A percentile compares a stretch with the other conserved stretches of the same genome.
Evolutionary conservation across 1,140 invertebrate genomes (phyloP).

Genomic region (Anthonomus grandis): DNA sequence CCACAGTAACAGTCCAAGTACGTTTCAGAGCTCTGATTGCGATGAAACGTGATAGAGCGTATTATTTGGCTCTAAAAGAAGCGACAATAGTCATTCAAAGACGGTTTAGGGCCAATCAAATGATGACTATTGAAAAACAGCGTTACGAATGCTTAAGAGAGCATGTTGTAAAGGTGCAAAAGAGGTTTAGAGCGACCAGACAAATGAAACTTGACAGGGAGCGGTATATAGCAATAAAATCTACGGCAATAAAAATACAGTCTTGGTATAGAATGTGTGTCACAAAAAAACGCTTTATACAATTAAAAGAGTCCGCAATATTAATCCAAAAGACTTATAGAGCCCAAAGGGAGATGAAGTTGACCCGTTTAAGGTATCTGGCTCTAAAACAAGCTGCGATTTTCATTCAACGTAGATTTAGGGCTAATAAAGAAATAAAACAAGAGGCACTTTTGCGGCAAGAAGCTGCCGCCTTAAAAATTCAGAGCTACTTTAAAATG

Average conservation of each 20-base stretch:
- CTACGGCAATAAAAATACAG: conserved; percentile 41
- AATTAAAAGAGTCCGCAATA: no score
- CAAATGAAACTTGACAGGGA: conserved; percentile 36
- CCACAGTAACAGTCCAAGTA: conserved; percentile 16
- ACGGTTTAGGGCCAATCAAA: conserved; percentile 33
- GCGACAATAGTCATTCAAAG: conserved; percentile 19
- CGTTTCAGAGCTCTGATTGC: neutral
- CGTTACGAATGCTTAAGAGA: no score
- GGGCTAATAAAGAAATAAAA: conserved; percentile 33
- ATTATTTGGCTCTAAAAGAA: conserved; percentile 28
- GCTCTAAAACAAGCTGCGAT: conserved; percentile 43
- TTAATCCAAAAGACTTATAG: no score
- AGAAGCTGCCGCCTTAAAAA: neutral
- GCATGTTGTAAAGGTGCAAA: conserved; percentile 27
- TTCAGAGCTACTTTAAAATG: conserved; percentile 4
- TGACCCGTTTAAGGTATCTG: conserved; percentile 47
- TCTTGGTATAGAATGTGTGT: conserved; percentile 47
- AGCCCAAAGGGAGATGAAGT: no score
- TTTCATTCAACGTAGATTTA: conserved; percentile 38
- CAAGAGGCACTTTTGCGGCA: no score
- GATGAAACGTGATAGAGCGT: neutral
- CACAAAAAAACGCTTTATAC: no score
- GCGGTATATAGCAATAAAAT: conserved; percentile 40
- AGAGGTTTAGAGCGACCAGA: conserved; percentile 43
- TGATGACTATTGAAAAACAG: no score